Evolutionary conservation across 2,113 vertebrate species (phyloP).

Genomic region (Mesembrinibis cayennensis): DNA sequence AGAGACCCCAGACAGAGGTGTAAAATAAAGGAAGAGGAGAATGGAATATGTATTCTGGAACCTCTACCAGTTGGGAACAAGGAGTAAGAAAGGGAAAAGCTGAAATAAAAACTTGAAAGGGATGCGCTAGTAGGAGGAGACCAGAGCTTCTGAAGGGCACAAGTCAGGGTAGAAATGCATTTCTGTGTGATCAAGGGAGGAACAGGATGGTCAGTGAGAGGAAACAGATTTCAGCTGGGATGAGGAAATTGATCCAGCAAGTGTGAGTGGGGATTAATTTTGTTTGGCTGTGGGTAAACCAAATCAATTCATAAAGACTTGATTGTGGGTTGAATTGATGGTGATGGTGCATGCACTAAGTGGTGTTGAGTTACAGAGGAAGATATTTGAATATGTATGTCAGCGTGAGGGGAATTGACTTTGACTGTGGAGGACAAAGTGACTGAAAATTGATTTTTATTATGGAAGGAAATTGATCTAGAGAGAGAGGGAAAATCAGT

Average conservation of each 20-base stretch:
- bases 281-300: background rate
- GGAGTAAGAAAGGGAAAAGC: background rate
- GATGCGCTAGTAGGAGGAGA: background rate
- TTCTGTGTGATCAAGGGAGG: background rate
- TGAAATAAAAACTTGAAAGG: background rate
- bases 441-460: constrained; percentile 64
- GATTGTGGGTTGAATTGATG: background rate
- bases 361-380: background rate
- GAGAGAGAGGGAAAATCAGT: constrained; percentile 2
- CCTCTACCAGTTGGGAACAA: background rate
- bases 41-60: background rate
- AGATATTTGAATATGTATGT: constrained; percentile 35
- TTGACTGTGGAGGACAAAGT: constrained; percentile 60
- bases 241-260: background rate
- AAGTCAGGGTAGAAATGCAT: background rate
- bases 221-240: background rate
- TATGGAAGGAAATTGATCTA: constrained; percentile 49
- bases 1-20: background rate
- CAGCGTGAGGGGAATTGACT: constrained; percentile 47
- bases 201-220: background rate
- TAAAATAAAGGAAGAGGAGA: background rate
- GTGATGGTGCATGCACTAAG: background rate
- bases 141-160: background rate
- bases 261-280: constrained; percentile 19
- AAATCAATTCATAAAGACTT: constrained; percentile 1